phyloP scores from a whole-genome alignment of 2,888 invertebrate species.

The Microplitis deprimator region DNA sequence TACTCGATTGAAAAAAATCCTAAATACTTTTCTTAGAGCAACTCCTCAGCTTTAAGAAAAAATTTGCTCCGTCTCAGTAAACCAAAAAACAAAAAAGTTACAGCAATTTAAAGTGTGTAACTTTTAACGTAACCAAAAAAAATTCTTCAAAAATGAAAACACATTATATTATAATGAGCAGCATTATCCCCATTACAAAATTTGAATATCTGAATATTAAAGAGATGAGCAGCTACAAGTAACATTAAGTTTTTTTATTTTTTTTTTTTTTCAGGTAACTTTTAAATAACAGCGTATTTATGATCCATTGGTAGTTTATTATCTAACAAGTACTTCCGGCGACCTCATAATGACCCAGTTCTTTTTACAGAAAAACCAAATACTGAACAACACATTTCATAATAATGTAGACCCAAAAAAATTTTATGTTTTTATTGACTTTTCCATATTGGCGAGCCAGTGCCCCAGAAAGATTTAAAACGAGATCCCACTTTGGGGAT shows the following conservation, averaged over 20 bases:
- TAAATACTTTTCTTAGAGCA: too few relatives aligned
- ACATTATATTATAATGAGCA: too few relatives aligned
- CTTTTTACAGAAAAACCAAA: conserved; percentile 4
- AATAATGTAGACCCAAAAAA: conserved; percentile 28
- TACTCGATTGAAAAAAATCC: too few relatives aligned
- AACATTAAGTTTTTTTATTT: too few relatives aligned
- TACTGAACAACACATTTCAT: not conserved
- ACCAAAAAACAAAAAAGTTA: too few relatives aligned
- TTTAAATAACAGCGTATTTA: conserved; percentile 26
- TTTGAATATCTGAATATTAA: not conserved
- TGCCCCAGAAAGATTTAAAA: conserved; percentile 57
- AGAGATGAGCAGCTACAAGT: not conserved
- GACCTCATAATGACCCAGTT: conserved; percentile 35
- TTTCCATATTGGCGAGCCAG: conserved; percentile 22
- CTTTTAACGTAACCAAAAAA: too few relatives aligned
- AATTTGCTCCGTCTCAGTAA: too few relatives aligned
- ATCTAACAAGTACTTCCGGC: conserved; percentile 18
- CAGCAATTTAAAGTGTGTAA: too few relatives aligned
- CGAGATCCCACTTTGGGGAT: conserved; percentile 63
- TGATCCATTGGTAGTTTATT: not conserved
- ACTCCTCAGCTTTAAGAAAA: too few relatives aligned
- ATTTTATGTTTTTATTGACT: conserved; percentile 61
- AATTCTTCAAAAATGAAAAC: too few relatives aligned
- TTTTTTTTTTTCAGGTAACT: conserved; percentile 5
- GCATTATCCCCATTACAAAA: not conserved